Percentiles rank a stretch among this genome's conserved stretches.
phyloP scores from a whole-genome alignment of 2,888 invertebrate genomes.

The Troides oblongomaculatus region DNA sequence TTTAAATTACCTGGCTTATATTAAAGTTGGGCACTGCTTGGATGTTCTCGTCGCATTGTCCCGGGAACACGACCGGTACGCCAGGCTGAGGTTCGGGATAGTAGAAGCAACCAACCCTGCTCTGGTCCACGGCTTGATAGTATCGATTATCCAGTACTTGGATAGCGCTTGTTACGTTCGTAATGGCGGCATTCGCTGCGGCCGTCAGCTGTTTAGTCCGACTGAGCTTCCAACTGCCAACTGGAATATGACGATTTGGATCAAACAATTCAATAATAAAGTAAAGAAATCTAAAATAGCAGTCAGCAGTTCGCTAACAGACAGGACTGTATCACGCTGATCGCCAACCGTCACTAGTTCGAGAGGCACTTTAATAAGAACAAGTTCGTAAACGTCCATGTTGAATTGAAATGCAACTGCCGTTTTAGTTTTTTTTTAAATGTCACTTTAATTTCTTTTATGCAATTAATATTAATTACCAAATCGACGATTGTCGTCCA shows the following conservation, averaged over 20 bases:
- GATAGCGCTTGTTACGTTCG: conserved; percentile 39
- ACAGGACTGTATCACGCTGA: no score
- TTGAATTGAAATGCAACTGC: no score
- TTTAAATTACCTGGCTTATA: conserved; percentile 40
- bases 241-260: conserved; percentile 39
- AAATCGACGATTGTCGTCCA: conserved; percentile 43
- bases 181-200: conserved; percentile 38
- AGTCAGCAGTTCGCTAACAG: no score
- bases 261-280: no score
- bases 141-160: conserved; percentile 51
- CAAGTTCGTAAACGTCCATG: no score
- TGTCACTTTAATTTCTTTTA: no score
- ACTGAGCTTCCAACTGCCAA: conserved; percentile 61
- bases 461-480: conserved; percentile 39
- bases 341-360: no score
- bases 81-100: conserved; percentile 50
- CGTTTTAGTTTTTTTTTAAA: no score
- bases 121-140: conserved; percentile 47
- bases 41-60: conserved; percentile 54
- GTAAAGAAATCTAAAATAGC: no score
- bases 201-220: conserved; percentile 44
- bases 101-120: conserved; percentile 57
- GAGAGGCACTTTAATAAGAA: no score
- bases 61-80: conserved; percentile 54
- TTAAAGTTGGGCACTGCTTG: conserved; percentile 48